Conservation (phyloP, 2,797 vertebrate species). For the Micropoecilia bifurca region DNA sequence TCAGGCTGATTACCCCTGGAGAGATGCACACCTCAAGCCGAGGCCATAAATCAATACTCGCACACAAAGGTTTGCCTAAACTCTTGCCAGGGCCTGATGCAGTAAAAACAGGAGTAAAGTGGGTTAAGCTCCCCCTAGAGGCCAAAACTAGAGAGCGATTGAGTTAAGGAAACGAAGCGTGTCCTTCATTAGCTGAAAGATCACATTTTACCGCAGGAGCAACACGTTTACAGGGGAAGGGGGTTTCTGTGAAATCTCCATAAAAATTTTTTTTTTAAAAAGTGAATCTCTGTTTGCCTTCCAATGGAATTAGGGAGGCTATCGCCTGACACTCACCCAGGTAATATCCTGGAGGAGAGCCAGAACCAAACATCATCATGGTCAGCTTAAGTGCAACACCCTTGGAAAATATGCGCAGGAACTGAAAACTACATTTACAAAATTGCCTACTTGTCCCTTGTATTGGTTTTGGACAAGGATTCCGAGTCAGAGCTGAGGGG, state of each 20-base stretch:
- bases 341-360: slow-evolving; percentile 73
- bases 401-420: slow-evolving; percentile 79
- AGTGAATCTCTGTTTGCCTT: slow-evolving; percentile 77
- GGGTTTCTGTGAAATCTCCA: slow-evolving; percentile 74
- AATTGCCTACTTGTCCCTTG: slow-evolving; percentile 75
- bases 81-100: slow-evolving; percentile 66
- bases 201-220: slow-evolving; percentile 79
- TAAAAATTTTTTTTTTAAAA: slow-evolving; percentile 62
- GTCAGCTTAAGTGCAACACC: slow-evolving; percentile 62
- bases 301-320: slow-evolving; percentile 80
- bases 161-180: slow-evolving; percentile 76
- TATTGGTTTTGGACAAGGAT: slow-evolving; percentile 84
- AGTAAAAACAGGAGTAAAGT: slow-evolving; percentile 69
- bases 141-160: slow-evolving; percentile 64
- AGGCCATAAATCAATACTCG: slow-evolving; percentile 73
- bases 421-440: slow-evolving; percentile 79
- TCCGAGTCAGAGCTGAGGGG: slow-evolving; percentile 65
- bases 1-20: slow-evolving; percentile 64
- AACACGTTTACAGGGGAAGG: slow-evolving; percentile 73
- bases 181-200: slow-evolving; percentile 80
- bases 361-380: slow-evolving; percentile 75
- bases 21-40: slow-evolving; percentile 65
- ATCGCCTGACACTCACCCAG: slow-evolving; percentile 82
- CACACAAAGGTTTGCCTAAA: slow-evolving; percentile 74
- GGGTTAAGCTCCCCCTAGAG: slow-evolving; percentile 79